phyloP scores from a whole-genome alignment of 2,113 vertebrate species.

The Brachyhypopomus occidentalis region DNA sequence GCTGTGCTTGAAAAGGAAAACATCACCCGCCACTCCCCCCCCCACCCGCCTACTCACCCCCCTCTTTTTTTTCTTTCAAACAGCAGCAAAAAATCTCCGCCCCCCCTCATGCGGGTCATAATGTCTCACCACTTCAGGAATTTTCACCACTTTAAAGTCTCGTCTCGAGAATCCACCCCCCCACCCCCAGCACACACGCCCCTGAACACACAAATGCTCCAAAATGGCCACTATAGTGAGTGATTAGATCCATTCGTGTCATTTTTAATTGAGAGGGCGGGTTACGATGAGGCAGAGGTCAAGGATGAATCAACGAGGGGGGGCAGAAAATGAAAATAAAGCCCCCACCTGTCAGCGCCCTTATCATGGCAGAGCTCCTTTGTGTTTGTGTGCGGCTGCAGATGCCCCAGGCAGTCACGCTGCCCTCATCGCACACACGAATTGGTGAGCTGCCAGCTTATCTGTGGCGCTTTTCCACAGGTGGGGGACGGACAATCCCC shows the following conservation, averaged over 20 bases:
- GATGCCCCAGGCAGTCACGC: conserved; percentile 34
- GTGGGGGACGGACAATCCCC: conserved; percentile 54
- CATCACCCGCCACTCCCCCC: too few relatives aligned
- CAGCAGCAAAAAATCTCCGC: conserved; percentile 64
- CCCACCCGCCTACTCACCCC: conserved; percentile 1
- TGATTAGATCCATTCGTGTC: conserved; percentile 48
- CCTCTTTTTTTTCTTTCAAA: conserved; percentile 56
- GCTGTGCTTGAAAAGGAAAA: conserved; percentile 67
- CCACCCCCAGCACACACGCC: not conserved
- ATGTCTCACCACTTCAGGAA: conserved; percentile 63
- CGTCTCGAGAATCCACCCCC: conserved; percentile 8
- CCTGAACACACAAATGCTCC: conserved; percentile 54
- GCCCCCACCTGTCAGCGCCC: conserved; percentile 49
- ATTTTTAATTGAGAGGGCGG: conserved; percentile 44
- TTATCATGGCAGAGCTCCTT: conserved; percentile 42
- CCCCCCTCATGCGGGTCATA: conserved; percentile 59
- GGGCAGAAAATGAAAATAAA: conserved; percentile 40
- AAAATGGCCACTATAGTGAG: conserved; percentile 62
- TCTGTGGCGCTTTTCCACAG: conserved; percentile 44
- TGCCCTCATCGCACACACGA: conserved; percentile 49
- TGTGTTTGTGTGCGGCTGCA: conserved; percentile 17
- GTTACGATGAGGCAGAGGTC: conserved; percentile 35
- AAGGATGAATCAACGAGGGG: conserved; percentile 26
- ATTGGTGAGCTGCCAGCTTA: conserved; percentile 49
- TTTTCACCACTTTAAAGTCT: conserved; percentile 54